Conservation (phyloP, 2,113 vertebrate species). For the Lichenostomus cassidix region DNA sequence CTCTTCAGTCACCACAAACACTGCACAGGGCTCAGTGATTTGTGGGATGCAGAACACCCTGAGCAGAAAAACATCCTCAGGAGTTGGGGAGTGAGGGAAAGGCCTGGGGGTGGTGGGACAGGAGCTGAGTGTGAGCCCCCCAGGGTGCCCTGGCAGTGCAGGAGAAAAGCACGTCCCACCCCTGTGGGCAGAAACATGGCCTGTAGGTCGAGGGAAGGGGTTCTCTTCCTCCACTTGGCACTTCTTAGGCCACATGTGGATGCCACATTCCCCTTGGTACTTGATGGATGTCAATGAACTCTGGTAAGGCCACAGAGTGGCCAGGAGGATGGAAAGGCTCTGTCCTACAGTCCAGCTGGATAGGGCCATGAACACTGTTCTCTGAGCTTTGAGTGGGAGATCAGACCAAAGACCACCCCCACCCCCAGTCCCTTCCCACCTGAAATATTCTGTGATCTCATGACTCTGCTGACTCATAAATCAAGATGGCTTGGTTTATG, state of each 20-base stretch:
- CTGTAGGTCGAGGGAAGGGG: fast-evolving
- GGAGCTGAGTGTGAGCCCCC: neutral
- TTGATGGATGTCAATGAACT: neutral
- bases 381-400: neutral
- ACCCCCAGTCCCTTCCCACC: neutral
- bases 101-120: neutral
- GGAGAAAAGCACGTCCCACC: neutral
- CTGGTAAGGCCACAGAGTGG: neutral
- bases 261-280: neutral
- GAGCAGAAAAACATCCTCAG: neutral
- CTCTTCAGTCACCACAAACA: fast-evolving
- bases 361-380: fast-evolving
- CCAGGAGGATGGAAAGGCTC: neutral
- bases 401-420: fast-evolving
- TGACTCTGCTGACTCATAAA: neutral
- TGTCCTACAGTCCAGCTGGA: fast-evolving
- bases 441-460: neutral
- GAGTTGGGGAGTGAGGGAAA: fast-evolving
- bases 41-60: neutral
- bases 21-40: fast-evolving
- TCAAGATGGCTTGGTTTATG: neutral
- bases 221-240: neutral
- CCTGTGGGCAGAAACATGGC: fast-evolving
- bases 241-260: fast-evolving
- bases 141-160: fast-evolving